A percentile compares a stretch with the other conserved stretches of the same genome.
phyloP scores from a whole-genome alignment of 1,140 invertebrate species.

The Pissodes strobi region DNA sequence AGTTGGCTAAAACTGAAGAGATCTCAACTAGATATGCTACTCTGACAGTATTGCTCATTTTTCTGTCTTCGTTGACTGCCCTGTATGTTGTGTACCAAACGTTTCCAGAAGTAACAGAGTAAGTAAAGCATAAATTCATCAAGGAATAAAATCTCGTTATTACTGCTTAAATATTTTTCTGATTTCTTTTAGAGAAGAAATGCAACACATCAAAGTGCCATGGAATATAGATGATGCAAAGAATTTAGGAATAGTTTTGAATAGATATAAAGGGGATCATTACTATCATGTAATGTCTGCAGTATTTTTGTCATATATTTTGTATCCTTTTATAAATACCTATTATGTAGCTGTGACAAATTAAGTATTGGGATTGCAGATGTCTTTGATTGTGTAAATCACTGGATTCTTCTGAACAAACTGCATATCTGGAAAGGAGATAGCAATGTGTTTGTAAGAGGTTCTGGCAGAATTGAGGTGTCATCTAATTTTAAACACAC shows the following conservation, averaged over 20 bases:
- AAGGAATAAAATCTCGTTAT: too few species aligned
- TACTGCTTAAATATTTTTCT: too few species aligned
- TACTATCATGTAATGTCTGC: slow-evolving; percentile 89
- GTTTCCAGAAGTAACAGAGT: slow-evolving; percentile 83
- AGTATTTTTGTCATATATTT: slow-evolving; percentile 92
- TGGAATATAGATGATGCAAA: slow-evolving; percentile 96
- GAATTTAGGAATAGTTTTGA: slow-evolving; percentile 86
- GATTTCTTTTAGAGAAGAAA: slow-evolving; percentile 89
- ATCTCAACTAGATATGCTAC: slow-evolving; percentile 60
- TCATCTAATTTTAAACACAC: too few species aligned
- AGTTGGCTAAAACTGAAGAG: slow-evolving; percentile 1
- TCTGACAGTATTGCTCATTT: slow-evolving; percentile 65
- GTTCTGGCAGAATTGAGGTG: too few species aligned
- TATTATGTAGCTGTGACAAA: too few species aligned
- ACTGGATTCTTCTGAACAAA: too few species aligned
- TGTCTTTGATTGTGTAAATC: too few species aligned
- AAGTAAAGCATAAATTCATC: slow-evolving; percentile 59
- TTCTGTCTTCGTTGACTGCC: slow-evolving; percentile 65
- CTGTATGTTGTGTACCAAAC: slow-evolving; percentile 72
- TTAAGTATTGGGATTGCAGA: too few species aligned
- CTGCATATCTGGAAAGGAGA: too few species aligned
- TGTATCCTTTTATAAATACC: slow-evolving; percentile 99
- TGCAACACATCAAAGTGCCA: slow-evolving; percentile 87
- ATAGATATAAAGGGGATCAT: slow-evolving; percentile 93
- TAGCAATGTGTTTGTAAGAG: too few species aligned